These are phyloP conservation scores for Clarias laeviceps DNA, from an alignment of 2,797 vertebrate genomes.

Conservation along the genomic window DNA sequence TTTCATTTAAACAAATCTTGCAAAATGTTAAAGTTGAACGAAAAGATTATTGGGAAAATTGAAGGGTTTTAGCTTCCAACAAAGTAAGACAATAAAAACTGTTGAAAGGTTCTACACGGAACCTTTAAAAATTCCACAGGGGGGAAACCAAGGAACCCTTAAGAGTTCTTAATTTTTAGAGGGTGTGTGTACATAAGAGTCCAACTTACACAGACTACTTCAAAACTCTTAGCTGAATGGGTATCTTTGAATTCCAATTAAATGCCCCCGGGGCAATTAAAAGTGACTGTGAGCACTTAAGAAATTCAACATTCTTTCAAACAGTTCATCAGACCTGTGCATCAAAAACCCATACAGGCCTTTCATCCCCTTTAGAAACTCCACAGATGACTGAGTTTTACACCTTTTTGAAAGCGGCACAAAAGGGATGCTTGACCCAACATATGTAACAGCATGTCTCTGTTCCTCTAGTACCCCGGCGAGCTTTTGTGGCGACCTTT, in stretches of 20 bases:
- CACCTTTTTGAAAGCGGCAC: constrained; percentile 83
- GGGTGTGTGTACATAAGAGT: neutral
- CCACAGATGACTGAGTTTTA: constrained; percentile 85
- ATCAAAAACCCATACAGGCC: constrained; percentile 75
- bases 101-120: neutral
- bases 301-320: constrained; percentile 82
- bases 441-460: constrained; percentile 89
- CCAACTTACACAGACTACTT: constrained; percentile 46
- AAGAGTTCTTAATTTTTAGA: neutral
- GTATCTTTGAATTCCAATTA: constrained; percentile 83
- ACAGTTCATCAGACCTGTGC: constrained; percentile 84
- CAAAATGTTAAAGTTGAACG: neutral
- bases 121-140: neutral
- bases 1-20: neutral
- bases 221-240: constrained; percentile 73
- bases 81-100: neutral
- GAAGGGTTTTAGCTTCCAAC: neutral
- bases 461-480: constrained; percentile 75
- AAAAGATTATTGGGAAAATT: neutral
- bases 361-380: constrained; percentile 76
- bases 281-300: constrained; percentile 85
- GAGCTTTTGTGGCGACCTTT: constrained; percentile 73
- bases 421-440: constrained; percentile 89
- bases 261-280: constrained; percentile 85
- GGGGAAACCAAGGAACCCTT: neutral